A percentile compares a stretch with the other conserved stretches of the same genome.
These are phyloP conservation scores for Psephotus haematonotus DNA, from an alignment of 2,113 vertebrate genomes.

Conservation along the genomic window DNA sequence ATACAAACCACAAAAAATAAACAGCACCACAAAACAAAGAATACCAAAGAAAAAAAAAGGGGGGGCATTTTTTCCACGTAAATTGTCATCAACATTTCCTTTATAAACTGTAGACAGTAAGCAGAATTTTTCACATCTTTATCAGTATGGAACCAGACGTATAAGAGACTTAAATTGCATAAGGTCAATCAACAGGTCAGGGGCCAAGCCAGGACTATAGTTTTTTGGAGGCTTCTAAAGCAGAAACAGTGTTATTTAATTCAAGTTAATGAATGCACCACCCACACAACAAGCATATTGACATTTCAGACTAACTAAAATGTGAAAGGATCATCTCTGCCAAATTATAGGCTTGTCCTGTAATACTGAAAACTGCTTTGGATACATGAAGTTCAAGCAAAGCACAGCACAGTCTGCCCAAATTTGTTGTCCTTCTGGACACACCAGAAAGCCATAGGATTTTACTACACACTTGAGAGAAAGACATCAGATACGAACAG, in stretches of 20 bases:
- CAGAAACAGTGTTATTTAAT: neutral
- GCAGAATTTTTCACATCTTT: neutral
- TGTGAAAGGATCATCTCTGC: neutral
- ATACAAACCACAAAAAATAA: neutral
- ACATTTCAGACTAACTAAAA: neutral
- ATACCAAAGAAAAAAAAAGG: neutral
- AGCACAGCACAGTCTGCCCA: neutral
- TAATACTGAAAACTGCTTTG: neutral
- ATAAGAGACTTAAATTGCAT: neutral
- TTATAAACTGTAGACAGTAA: neutral
- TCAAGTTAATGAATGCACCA: neutral
- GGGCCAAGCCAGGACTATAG: neutral
- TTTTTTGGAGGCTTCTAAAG: neutral
- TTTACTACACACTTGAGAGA: neutral
- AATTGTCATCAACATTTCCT: neutral
- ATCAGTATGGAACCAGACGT: neutral
- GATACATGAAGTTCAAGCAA: neutral
- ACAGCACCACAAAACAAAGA: neutral
- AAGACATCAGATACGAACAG: neutral
- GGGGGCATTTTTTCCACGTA: neutral
- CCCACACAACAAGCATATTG: neutral
- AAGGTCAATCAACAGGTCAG: neutral
- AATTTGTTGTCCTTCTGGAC: neutral
- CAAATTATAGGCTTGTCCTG: neutral
- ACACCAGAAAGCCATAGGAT: neutral